These are phyloP conservation scores for Chiroxiphia lanceolata DNA, from an alignment of 2,797 vertebrate genomes.

Conservation along the genomic window DNA sequence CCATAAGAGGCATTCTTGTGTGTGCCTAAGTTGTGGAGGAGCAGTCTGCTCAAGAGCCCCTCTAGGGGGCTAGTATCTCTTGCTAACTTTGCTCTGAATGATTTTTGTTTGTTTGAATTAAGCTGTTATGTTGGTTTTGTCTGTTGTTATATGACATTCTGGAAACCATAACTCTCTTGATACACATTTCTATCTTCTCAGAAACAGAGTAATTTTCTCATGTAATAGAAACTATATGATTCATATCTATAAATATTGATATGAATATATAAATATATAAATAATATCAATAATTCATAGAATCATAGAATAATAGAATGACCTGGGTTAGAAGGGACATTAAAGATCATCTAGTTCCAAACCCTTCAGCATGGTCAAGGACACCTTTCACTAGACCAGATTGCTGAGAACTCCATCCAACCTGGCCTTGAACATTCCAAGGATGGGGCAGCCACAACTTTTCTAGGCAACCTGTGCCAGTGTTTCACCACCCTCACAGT, in stretches of 20 bases:
- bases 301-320: neutral
- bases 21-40: neutral
- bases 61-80: neutral
- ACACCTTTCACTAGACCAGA: neutral
- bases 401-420: neutral
- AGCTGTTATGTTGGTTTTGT: neutral
- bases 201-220: neutral
- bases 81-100: neutral
- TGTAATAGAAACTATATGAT: neutral
- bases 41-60: neutral
- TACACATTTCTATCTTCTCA: neutral
- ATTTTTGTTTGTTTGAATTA: constrained; percentile 27
- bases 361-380: neutral
- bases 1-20: neutral
- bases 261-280: too few relatives aligned
- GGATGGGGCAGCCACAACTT: neutral
- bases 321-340: neutral
- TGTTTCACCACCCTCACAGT: neutral
- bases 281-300: neutral
- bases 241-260: neutral
- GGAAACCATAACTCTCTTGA: neutral
- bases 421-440: neutral
- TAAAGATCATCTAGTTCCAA: neutral
- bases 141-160: neutral
- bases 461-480: neutral